A percentile compares a stretch with the other conserved stretches of the same genome.
These are phyloP conservation scores for Xenentodon cancila DNA, from an alignment of 2,797 vertebrate species.

Conservation along the genomic window DNA sequence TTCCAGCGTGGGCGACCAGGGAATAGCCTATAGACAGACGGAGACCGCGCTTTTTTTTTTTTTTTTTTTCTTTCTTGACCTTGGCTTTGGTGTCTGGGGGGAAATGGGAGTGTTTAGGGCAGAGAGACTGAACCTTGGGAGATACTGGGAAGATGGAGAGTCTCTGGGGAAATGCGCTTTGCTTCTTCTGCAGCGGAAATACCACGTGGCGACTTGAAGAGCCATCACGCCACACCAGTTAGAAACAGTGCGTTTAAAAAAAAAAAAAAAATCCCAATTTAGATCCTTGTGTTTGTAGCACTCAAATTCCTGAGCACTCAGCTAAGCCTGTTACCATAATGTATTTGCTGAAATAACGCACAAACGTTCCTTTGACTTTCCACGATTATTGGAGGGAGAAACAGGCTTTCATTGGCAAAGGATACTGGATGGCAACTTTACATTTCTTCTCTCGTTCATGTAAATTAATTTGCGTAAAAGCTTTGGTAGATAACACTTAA, in stretches of 20 bases:
- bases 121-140: conserved; percentile 55
- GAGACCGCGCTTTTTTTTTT: conserved; percentile 73
- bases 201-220: conserved; percentile 29
- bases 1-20: conserved; percentile 64
- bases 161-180: conserved; percentile 42
- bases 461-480: conserved; percentile 79
- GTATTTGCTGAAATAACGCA: conserved; percentile 68
- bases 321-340: conserved; percentile 68
- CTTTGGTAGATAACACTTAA: conserved; percentile 69
- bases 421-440: conserved; percentile 67
- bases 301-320: conserved; percentile 66
- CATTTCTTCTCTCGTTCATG: conserved; percentile 67
- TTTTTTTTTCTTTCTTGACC: conserved; percentile 73
- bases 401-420: conserved; percentile 59
- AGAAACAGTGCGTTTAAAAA: conserved; percentile 32
- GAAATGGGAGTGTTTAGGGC: conserved; percentile 59
- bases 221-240: conserved; percentile 33
- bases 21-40: conserved; percentile 70
- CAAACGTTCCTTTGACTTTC: conserved; percentile 64
- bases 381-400: conserved; percentile 61
- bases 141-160: conserved; percentile 46
- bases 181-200: conserved; percentile 23
- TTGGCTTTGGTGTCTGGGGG: conserved; percentile 71
- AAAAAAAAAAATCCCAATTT: conserved; percentile 38
- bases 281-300: conserved; percentile 32